Conservation (phyloP, 2,888 invertebrate genomes). For the Muschampia plurimacula region DNA sequence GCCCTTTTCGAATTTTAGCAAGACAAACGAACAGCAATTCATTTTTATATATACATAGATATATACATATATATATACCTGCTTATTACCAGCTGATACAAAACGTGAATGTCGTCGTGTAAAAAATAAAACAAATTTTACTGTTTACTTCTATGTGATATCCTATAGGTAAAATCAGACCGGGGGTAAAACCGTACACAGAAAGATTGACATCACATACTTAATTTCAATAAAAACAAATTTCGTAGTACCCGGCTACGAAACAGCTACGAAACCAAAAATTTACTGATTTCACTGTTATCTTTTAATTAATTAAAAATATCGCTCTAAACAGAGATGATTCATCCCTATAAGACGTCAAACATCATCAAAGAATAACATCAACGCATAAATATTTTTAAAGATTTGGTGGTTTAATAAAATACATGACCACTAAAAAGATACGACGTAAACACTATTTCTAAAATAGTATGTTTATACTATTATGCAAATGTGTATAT, state of each 20-base stretch:
- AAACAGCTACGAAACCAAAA: constrained; percentile 23
- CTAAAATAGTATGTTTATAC: constrained; percentile 3
- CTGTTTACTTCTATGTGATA: too few relatives aligned
- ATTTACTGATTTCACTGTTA: not conserved
- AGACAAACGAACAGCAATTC: too few relatives aligned
- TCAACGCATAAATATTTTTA: not conserved
- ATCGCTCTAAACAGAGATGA: not conserved
- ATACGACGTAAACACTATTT: not conserved
- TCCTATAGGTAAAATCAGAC: too few relatives aligned
- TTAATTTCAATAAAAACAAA: not conserved
- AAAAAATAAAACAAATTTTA: too few relatives aligned
- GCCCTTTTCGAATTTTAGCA: too few relatives aligned
- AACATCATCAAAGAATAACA: constrained; percentile 1
- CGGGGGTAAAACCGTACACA: too few relatives aligned
- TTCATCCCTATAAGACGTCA: not conserved
- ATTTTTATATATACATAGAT: too few relatives aligned
- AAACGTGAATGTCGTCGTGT: too few relatives aligned
- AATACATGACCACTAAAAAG: not conserved
- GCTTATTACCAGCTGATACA: too few relatives aligned
- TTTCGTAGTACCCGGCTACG: constrained; percentile 21
- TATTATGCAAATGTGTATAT: constrained; percentile 44
- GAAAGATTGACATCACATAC: too few relatives aligned
- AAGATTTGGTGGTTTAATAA: not conserved
- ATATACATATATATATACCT: too few relatives aligned
- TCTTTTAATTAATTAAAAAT: not conserved